Conservation (phyloP, 2,797 vertebrate genomes). For the Euthynnus affinis region DNA sequence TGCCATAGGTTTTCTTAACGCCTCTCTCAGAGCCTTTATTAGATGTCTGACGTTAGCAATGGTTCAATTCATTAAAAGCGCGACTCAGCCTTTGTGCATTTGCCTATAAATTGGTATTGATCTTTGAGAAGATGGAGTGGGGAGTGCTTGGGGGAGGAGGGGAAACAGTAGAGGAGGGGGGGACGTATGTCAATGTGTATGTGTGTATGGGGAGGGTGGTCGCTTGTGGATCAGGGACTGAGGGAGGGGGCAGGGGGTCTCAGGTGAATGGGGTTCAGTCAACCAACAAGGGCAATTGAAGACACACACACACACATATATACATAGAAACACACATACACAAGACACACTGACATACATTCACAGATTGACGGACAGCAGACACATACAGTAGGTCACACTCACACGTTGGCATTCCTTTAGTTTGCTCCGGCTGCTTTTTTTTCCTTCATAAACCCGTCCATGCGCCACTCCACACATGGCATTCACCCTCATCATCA, state of each 20-base stretch:
- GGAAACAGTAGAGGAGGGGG: slow-evolving; percentile 19
- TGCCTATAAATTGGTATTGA: slow-evolving; percentile 92
- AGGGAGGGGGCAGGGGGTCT: slow-evolving; percentile 68
- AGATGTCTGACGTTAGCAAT: slow-evolving; percentile 82
- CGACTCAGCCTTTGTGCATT: slow-evolving; percentile 87
- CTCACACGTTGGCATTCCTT: slow-evolving; percentile 35
- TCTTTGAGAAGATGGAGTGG: slow-evolving; percentile 67
- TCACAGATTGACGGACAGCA: slow-evolving; percentile 19
- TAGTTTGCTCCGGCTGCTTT: neutral
- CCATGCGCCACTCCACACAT: slow-evolving; percentile 58
- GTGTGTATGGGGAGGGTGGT: slow-evolving; percentile 57
- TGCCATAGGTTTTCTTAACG: slow-evolving; percentile 85
- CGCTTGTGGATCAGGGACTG: slow-evolving; percentile 50
- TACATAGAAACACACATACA: slow-evolving; percentile 12
- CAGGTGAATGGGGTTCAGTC: slow-evolving; percentile 83
- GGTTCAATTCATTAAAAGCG: slow-evolving; percentile 89
- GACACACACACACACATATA: slow-evolving; percentile 10
- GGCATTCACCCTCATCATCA: slow-evolving; percentile 54
- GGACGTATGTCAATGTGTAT: slow-evolving; percentile 55
- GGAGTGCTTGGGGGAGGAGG: slow-evolving; percentile 17
- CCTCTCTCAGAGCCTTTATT: slow-evolving; percentile 86
- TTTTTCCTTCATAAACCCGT: slow-evolving; percentile 2
- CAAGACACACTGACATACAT: slow-evolving; percentile 24
- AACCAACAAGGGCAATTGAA: slow-evolving; percentile 71
- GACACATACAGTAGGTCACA: slow-evolving; percentile 4